phyloP scores from a whole-genome alignment of 1,140 invertebrate genomes.

The Trichomalopsis sarcophagae region DNA sequence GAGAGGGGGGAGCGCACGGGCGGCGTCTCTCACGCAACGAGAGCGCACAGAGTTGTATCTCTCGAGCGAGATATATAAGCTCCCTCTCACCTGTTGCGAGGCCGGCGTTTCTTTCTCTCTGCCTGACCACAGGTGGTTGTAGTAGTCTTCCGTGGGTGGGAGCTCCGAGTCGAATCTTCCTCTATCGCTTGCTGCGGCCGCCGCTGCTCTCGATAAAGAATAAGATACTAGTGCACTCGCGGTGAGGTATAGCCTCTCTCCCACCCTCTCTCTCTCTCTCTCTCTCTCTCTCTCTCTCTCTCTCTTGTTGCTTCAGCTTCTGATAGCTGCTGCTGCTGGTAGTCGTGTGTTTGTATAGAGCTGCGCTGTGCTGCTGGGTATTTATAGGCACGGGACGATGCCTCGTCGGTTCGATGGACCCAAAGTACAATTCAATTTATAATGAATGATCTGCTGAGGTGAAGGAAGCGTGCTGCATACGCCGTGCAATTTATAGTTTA shows the following conservation, averaged over 20 bases:
- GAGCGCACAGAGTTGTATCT: slow-evolving; percentile 50
- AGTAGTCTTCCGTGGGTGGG: slow-evolving; percentile 64
- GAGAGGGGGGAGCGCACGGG: slow-evolving; percentile 54
- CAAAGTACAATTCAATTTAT: slow-evolving; percentile 33
- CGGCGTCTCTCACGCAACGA: slow-evolving; percentile 60
- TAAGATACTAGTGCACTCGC: slow-evolving; percentile 62
- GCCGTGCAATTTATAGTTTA: background rate
- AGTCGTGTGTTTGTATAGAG: background rate
- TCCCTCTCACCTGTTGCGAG: slow-evolving; percentile 65
- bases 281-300: background rate
- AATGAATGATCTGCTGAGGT: slow-evolving; percentile 34
- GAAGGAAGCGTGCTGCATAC: background rate
- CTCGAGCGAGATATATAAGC: slow-evolving; percentile 50
- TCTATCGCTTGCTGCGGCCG: background rate
- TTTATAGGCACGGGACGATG: background rate
- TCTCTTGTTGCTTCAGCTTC: background rate
- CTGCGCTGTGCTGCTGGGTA: background rate
- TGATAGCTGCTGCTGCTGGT: too few species aligned
- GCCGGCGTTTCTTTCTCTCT: slow-evolving; percentile 50
- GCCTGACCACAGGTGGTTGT: slow-evolving; percentile 65
- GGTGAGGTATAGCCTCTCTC: background rate
- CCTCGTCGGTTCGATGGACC: background rate
- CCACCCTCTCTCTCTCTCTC: background rate
- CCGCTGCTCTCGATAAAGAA: slow-evolving; percentile 63
- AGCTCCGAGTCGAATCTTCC: slow-evolving; percentile 38